phyloP scores from a whole-genome alignment of 2,113 vertebrate species.

The Aspiorhynchus laticeps region DNA sequence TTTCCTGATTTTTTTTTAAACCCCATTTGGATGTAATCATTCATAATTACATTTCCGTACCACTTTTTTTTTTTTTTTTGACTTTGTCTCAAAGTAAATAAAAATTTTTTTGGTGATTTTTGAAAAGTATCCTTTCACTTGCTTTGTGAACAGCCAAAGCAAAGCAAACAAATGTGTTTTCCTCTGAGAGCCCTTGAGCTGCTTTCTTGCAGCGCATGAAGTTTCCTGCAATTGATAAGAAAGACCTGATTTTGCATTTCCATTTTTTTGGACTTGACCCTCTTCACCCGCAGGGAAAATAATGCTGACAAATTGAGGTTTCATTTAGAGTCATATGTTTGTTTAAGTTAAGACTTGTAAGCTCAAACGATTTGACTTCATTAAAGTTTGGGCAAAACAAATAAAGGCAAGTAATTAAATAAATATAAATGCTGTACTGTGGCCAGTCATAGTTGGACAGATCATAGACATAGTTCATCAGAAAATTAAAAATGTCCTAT shows the following conservation, averaged over 20 bases:
- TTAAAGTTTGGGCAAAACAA: slow-evolving; percentile 16
- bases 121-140: slow-evolving; percentile 41
- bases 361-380: slow-evolving; percentile 35
- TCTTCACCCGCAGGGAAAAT: slow-evolving; percentile 40
- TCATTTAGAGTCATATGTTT: slow-evolving; percentile 79
- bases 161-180: slow-evolving; percentile 40
- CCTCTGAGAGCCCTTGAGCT: slow-evolving; percentile 33
- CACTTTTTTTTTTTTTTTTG: slow-evolving; percentile 1
- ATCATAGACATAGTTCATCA: not conserved
- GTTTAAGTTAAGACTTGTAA: slow-evolving; percentile 70
- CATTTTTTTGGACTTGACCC: slow-evolving; percentile 43
- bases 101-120: slow-evolving; percentile 29
- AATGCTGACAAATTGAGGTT: slow-evolving; percentile 53
- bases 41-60: slow-evolving; percentile 23
- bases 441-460: slow-evolving; percentile 73
- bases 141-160: slow-evolving; percentile 39
- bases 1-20: not conserved
- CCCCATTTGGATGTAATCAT: slow-evolving; percentile 33
- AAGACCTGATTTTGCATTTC: slow-evolving; percentile 56
- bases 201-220: slow-evolving; percentile 25
- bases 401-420: slow-evolving; percentile 13
- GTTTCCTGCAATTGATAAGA: slow-evolving; percentile 60
- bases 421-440: not conserved
- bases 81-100: not conserved
- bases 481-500: not conserved